Evolutionary conservation across 2,797 vertebrate species (phyloP).

Genomic region (Petrocephalus schoutedeni): DNA sequence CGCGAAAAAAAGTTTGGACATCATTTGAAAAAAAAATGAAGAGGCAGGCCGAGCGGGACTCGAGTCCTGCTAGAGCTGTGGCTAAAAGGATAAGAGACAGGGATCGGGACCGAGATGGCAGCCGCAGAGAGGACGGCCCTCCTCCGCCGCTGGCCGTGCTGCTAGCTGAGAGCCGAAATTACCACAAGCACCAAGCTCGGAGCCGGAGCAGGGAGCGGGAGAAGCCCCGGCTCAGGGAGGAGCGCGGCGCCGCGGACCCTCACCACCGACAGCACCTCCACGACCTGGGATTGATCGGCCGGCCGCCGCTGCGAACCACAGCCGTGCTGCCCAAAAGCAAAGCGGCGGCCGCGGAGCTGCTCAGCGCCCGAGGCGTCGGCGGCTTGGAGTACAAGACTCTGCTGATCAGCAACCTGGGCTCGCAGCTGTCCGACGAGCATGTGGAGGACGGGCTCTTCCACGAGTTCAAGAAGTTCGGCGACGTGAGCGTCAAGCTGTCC

Average conservation of each 20-base stretch:
- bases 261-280: conserved; percentile 61
- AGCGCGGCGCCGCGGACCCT: conserved; percentile 55
- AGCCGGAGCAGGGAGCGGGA: conserved; percentile 71
- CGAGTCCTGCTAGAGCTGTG: conserved; percentile 68
- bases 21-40: conserved; percentile 68
- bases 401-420: conserved; percentile 87
- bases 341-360: conserved; percentile 38
- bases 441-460: conserved; percentile 92
- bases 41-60: conserved; percentile 83
- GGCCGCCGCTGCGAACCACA: conserved; percentile 53
- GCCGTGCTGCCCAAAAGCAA: conserved; percentile 35
- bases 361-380: conserved; percentile 47
- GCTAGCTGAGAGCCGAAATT: conserved; percentile 60
- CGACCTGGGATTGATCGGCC: conserved; percentile 63
- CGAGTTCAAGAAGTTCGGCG: conserved; percentile 94
- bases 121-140: conserved; percentile 57
- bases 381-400: conserved; percentile 88
- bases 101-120: conserved; percentile 50
- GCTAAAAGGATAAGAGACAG: conserved; percentile 73
- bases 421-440: conserved; percentile 85
- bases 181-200: conserved; percentile 57
- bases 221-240: conserved; percentile 59
- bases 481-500: conserved; percentile 90
- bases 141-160: conserved; percentile 58
- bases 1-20: conserved; percentile 56